Evolutionary conservation across 2,113 vertebrate species (phyloP), one percentile per base, ranked within the genome.

Genomic region (Alaudala cheleensis): DNA sequence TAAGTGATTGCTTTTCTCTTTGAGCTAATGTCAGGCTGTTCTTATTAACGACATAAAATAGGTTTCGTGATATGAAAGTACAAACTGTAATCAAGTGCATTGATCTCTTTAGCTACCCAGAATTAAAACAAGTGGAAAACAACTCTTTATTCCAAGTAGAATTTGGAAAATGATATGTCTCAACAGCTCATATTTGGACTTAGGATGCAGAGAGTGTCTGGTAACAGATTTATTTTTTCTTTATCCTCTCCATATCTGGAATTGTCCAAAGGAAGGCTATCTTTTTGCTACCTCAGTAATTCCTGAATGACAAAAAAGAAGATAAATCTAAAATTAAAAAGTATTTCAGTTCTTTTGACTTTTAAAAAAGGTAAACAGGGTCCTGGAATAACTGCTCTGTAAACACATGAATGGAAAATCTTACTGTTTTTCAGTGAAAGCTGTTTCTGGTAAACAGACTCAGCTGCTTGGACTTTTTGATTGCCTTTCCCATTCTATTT

Each of bases 1-100:
- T 95, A 88, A 94, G 82, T 92, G 79, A 90, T 97, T 92, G 60
- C 86, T 95, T 96, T 96, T 88, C 83, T 96, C 47, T 96, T 92
- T 86, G 78, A 70, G 90, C 92, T 96, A 97, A 96, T 92, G 47
- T 86, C 88, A 96, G 93, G 37, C 82, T 86, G 50, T 60, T 94
- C 72, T 93, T 95, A 97, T 96, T 97, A 95, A 86, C 57, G 16
- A 79, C 21, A 8, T 87, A 78, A 96, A 96, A 90, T 93, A 44
- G 33, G 70, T 95, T 95, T 62, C 79, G 85, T 95, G 95, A 94
- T 88, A 96, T 42, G 84, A 93, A 96, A 93, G 67, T 57, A 83
- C 62, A 90, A 71, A 50, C 64, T 77, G 72, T 50, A 88, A 88
- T 97, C 87, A 87, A 96, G 78, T 69, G 26, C 71, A 98, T 91